Conservation (phyloP, 2,113 vertebrate species). For the Zapornia atra region DNA sequence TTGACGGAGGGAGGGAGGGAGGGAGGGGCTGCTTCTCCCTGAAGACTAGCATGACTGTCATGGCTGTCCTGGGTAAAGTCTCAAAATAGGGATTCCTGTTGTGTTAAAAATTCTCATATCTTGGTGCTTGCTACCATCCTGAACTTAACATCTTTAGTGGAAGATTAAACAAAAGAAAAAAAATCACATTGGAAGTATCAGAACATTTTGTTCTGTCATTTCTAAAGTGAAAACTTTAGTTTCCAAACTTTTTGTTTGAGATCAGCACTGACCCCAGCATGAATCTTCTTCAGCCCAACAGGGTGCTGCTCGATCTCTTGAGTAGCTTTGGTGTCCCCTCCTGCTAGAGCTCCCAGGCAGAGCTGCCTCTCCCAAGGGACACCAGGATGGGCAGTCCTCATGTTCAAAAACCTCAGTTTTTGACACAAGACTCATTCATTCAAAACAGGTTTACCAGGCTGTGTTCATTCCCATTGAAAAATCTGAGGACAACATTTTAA, state of each 20-base stretch:
- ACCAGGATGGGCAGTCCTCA: background rate
- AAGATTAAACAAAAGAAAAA: background rate
- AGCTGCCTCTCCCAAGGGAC: background rate
- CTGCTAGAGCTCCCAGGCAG: accelerated
- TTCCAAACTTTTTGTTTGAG: background rate
- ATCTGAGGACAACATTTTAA: background rate
- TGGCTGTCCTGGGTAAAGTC: background rate
- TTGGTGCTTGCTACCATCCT: background rate
- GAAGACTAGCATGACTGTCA: accelerated
- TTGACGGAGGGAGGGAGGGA: background rate
- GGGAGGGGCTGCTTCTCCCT: background rate
- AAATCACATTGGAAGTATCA: background rate
- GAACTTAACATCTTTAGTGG: background rate
- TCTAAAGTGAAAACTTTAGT: background rate
- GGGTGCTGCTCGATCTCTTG: background rate
- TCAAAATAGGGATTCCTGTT: background rate
- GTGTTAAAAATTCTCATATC: background rate
- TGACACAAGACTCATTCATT: background rate
- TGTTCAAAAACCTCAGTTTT: background rate
- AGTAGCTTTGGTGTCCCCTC: background rate
- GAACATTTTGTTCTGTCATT: background rate
- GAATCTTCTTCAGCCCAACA: accelerated
- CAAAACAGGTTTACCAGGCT: background rate
- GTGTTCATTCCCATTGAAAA: background rate
- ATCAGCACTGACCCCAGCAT: background rate